Conservation (phyloP, 2,888 invertebrate genomes). For the Petrolisthes manimaculis region DNA sequence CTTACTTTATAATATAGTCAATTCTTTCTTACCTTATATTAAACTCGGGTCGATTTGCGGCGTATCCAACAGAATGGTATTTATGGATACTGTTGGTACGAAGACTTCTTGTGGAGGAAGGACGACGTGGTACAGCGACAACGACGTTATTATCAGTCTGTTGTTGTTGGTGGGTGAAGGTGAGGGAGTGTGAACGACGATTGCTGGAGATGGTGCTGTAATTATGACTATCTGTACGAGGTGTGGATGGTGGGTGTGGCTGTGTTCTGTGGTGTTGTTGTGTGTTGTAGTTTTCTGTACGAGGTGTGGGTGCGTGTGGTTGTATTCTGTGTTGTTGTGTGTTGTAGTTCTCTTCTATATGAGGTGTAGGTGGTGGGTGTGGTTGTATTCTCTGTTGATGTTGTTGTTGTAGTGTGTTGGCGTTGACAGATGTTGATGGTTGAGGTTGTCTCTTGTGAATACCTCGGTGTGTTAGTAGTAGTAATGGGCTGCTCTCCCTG, state of each 20-base stretch:
- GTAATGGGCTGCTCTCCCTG: no score
- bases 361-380: neutral
- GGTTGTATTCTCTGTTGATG: neutral
- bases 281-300: no score
- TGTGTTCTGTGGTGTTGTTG: neutral
- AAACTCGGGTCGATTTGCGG: constrained; percentile 42
- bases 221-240: neutral
- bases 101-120: neutral
- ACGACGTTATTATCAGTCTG: no score
- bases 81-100: constrained; percentile 32
- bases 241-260: neutral
- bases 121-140: neutral
- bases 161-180: neutral
- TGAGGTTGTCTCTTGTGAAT: neutral
- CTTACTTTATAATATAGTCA: constrained; percentile 28
- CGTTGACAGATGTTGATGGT: neutral
- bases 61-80: constrained; percentile 29
- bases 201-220: neutral
- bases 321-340: neutral
- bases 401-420: neutral
- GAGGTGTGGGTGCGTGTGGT: no score
- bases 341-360: neutral
- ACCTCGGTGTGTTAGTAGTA: no score
- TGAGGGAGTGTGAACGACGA: neutral
- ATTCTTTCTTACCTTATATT: constrained; percentile 26